Conservation (phyloP, 2,888 invertebrate species). For the Spisula subtruncata region DNA sequence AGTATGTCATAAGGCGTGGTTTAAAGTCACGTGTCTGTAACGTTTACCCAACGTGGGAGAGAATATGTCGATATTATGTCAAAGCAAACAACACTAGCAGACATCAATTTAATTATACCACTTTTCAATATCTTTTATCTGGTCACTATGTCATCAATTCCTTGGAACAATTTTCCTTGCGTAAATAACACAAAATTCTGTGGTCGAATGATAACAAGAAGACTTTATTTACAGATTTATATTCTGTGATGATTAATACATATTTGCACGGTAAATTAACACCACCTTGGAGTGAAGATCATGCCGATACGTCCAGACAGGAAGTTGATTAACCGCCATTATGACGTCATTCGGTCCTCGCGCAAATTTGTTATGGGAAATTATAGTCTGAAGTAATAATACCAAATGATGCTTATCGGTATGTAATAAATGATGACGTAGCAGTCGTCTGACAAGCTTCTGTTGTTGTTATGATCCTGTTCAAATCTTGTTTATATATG, state of each 20-base stretch:
- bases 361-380: no score
- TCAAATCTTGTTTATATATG: no score
- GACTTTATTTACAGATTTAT: background rate
- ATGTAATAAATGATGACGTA: background rate
- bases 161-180: background rate
- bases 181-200: background rate
- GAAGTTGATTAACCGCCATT: background rate
- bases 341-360: background rate
- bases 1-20: no score
- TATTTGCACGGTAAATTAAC: background rate
- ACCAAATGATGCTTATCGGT: no score
- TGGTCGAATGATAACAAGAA: background rate
- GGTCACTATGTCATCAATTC: background rate
- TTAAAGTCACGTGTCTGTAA: no score
- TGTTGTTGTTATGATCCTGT: no score
- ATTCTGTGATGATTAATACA: constrained; percentile 7
- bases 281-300: background rate
- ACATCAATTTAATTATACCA: background rate
- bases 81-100: background rate
- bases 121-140: background rate
- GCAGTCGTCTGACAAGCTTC: no score
- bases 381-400: no score
- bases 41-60: no score
- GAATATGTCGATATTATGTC: background rate
- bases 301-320: background rate